Percentiles rank a stretch among this genome's conserved stretches.
phyloP scores from a whole-genome alignment of 2,113 vertebrate species.

The Galemys pyrenaicus region DNA sequence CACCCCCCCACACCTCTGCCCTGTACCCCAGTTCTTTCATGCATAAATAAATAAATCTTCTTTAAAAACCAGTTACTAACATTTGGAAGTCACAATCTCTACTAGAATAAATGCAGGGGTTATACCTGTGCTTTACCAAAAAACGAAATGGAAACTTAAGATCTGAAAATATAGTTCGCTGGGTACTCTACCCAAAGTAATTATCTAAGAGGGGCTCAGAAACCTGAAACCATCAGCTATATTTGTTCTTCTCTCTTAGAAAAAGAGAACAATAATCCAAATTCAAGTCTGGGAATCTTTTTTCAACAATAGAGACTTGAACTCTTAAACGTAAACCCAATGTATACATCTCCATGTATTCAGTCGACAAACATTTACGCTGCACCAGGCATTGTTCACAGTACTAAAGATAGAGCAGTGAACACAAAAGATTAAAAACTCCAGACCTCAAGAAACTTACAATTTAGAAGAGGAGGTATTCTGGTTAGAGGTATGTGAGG shows the following conservation, averaged over 20 bases:
- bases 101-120: not conserved
- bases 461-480: not conserved
- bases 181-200: not conserved
- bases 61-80: not conserved
- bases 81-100: not conserved
- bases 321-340: not conserved
- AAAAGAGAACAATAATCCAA: not conserved
- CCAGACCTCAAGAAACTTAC: not conserved
- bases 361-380: constrained; percentile 25
- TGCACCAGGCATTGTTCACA: not conserved
- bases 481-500: not conserved
- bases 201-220: not conserved
- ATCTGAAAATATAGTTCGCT: not conserved
- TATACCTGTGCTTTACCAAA: not conserved
- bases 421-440: not conserved
- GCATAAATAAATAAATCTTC: too few species aligned
- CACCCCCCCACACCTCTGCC: too few species aligned
- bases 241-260: constrained; percentile 24
- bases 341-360: constrained; percentile 6
- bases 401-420: not conserved
- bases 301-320: not conserved
- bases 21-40: too few species aligned
- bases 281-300: not conserved
- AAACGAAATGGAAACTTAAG: not conserved
- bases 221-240: not conserved